These are phyloP conservation scores for Dryoscopus gambensis DNA, from an alignment of 2,113 vertebrate species.

Conservation along the genomic window DNA sequence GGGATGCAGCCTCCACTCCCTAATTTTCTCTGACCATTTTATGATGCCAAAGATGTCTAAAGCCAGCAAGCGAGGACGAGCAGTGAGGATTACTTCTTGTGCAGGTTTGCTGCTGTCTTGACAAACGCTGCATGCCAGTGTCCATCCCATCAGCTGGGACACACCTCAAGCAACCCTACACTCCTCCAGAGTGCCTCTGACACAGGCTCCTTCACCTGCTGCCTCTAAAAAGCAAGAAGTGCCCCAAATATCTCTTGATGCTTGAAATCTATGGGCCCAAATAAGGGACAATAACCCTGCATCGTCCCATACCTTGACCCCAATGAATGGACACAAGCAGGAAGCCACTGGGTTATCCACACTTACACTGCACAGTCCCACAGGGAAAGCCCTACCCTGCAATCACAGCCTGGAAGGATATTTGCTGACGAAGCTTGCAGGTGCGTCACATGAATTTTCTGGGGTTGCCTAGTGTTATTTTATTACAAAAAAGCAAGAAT, in stretches of 20 bases:
- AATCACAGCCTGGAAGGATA: not conserved
- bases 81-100: not conserved
- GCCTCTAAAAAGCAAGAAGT: not conserved
- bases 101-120: not conserved
- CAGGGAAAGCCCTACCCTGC: not conserved
- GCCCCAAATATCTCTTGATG: not conserved
- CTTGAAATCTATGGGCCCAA: not conserved
- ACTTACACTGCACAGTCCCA: not conserved
- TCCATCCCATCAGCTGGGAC: not conserved
- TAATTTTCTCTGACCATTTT: not conserved
- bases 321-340: rapidly evolving
- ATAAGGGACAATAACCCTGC: not conserved
- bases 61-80: not conserved
- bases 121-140: not conserved
- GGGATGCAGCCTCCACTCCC: not conserved
- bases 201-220: not conserved
- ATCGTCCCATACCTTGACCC: not conserved
- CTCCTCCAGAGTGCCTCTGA: not conserved
- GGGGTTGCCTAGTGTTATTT: slow-evolving; percentile 6
- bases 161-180: not conserved
- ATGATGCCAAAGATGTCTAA: not conserved
- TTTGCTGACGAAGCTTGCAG: slow-evolving; percentile 16
- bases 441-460: not conserved
- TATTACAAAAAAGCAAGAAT: not conserved
- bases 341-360: not conserved